Evolutionary conservation across 2,797 vertebrate species (phyloP).

Genomic region (Parotocinclus haroldoi): DNA sequence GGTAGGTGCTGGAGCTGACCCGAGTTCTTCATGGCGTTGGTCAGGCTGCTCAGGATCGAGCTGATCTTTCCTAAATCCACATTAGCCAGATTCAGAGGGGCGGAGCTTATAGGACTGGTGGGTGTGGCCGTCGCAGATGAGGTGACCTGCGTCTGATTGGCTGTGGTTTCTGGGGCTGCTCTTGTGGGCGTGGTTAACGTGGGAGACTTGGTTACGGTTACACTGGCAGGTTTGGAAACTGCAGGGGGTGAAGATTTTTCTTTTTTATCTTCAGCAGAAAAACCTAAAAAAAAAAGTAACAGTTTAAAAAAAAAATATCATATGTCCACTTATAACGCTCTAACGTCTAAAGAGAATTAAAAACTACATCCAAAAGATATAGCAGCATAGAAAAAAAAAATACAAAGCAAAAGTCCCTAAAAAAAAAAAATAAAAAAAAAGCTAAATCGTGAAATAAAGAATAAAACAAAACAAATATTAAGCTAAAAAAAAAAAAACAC

Average conservation of each 20-base stretch:
- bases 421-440: too few species aligned
- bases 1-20: conserved; percentile 66
- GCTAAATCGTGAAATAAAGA: too few species aligned
- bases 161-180: conserved; percentile 44
- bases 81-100: conserved; percentile 83
- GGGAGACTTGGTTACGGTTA: conserved; percentile 32
- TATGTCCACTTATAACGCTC: not conserved
- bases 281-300: conserved; percentile 15
- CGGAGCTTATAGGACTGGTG: conserved; percentile 38
- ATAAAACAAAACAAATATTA: too few species aligned
- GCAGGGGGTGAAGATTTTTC: conserved; percentile 63
- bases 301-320: not conserved
- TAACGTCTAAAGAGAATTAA: not conserved
- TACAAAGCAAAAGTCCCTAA: too few species aligned
- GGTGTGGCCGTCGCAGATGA: conserved; percentile 32
- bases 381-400: too few species aligned
- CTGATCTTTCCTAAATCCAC: conserved; percentile 98
- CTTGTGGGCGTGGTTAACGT: conserved; percentile 53
- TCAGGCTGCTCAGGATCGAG: conserved; percentile 94
- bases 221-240: conserved; percentile 57
- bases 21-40: conserved; percentile 94
- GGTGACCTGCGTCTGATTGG: conserved; percentile 23
- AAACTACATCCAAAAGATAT: too few species aligned
- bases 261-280: conserved; percentile 78
- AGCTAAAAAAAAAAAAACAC: too few species aligned